phyloP scores from a whole-genome alignment of 2,113 vertebrate species.

The Campylorhamphus procurvoides region DNA sequence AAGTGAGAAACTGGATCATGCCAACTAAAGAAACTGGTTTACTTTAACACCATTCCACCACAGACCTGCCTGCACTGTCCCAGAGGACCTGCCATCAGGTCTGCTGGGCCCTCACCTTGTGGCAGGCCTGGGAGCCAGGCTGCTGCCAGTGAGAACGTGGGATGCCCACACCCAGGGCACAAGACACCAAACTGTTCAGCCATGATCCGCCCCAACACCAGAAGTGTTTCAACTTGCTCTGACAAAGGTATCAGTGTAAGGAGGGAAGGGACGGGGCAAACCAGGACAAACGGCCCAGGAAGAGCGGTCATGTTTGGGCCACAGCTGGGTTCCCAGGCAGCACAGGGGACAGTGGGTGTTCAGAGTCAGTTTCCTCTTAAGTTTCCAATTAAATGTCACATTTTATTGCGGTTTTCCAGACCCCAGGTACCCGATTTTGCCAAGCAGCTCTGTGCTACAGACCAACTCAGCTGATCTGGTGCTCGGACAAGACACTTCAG shows the following conservation, averaged over 20 bases:
- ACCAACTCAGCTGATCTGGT: neutral
- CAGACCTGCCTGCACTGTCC: neutral
- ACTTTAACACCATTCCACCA: neutral
- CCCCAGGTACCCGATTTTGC: neutral
- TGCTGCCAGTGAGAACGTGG: neutral
- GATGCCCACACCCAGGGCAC: neutral
- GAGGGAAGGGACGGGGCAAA: neutral
- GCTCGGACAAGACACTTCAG: neutral
- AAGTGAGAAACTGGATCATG: neutral
- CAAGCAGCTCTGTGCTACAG: neutral
- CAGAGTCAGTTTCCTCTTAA: neutral
- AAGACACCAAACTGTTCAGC: neutral
- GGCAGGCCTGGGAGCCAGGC: neutral
- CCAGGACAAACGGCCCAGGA: neutral
- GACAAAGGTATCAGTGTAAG: neutral
- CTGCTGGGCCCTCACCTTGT: neutral
- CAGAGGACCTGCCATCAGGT: neutral
- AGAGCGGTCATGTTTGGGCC: neutral
- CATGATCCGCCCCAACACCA: neutral
- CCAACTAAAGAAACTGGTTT: neutral
- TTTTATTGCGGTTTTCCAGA: neutral
- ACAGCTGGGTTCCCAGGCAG: neutral
- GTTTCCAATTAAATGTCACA: neutral
- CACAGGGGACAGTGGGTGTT: neutral
- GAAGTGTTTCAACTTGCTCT: neutral